Base-by-base conservation (phyloP, 2,797 vertebrate genomes). In the Diplodus puntazzo region DNA sequence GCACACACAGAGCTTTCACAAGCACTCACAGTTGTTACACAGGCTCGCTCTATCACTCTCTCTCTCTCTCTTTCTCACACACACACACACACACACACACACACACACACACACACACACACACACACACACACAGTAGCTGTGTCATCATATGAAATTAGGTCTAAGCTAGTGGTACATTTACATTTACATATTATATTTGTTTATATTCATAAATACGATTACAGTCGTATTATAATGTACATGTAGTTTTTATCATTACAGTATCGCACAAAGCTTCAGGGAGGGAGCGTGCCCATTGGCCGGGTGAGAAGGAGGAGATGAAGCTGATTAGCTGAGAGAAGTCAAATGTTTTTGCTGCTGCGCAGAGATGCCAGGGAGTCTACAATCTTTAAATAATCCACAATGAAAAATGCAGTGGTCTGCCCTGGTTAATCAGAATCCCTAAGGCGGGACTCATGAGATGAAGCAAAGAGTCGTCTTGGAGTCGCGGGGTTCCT, bases 111-210 rank as follows among this genome's bases (percentile, higher is more conserved):
- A 66, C 71, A 65, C 50, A 54, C 67, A 52, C 57, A 25, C 68
- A 48, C 69, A 39, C 75, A 39, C 73, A 63, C 76, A 80, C 75
- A 80, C 77, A 80, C 72, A 81, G 73, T 83, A 90, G 88, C 90
- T 75, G 87, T 92, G 87, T 91, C 78, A 65, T 92, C 84, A 84
- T 93, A 93, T 93, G 91, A 94, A 95, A 92, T 86, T 79, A 87
- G 76, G 39, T 90, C 92, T 92, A 94, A 65, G 69, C 90, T 93
- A 91, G 81, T 87, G 81, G 84, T 89, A 95, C 93, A 93, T 94
- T 91, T 91, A 92, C 88, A 92, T 89, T 87, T 93, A 93, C 92
- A 94, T 92, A 66, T 75, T 90, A 88, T 88, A 87, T 80, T 84
- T 71, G 85, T 91, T 88, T 92, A 92, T 91, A 84, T 87, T 92